Evolutionary conservation across 2,113 vertebrate species (phyloP).

Genomic region (Macquaria ambigua): DNA sequence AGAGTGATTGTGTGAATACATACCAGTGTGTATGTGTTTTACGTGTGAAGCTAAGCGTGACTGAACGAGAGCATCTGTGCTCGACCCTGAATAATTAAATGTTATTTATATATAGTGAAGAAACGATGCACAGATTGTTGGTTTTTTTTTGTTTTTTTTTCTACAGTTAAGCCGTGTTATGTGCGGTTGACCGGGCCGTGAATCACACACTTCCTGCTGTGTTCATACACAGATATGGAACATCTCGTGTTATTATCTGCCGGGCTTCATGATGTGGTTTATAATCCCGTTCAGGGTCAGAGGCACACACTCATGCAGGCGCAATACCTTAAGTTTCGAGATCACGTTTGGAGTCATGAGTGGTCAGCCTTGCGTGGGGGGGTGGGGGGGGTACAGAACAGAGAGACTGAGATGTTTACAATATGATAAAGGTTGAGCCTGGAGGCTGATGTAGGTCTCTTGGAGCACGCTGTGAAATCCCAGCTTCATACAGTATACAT

Average conservation of each 20-base stretch:
- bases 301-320: not conserved
- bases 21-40: not conserved
- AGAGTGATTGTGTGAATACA: not conserved
- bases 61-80: conserved; percentile 46
- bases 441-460: not conserved
- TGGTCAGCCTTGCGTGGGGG: not conserved
- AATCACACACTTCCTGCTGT: conserved; percentile 12
- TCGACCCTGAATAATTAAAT: conserved; percentile 52
- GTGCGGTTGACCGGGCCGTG: not conserved
- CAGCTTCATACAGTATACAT: not conserved
- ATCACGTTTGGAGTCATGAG: not conserved
- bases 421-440: not conserved
- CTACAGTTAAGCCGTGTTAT: not conserved
- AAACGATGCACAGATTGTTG: conserved; percentile 1
- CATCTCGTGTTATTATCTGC: not conserved
- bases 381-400: not conserved
- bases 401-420: not conserved
- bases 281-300: not conserved
- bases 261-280: not conserved
- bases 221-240: not conserved
- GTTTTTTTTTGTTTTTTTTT: not conserved
- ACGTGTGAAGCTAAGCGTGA: conserved; percentile 46
- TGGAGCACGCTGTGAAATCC: not conserved
- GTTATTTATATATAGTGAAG: conserved; percentile 46
- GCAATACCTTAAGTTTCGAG: not conserved